These are phyloP conservation scores for Gracilinanus agilis DNA, from an alignment of 2,113 vertebrate species.

Conservation along the genomic window DNA sequence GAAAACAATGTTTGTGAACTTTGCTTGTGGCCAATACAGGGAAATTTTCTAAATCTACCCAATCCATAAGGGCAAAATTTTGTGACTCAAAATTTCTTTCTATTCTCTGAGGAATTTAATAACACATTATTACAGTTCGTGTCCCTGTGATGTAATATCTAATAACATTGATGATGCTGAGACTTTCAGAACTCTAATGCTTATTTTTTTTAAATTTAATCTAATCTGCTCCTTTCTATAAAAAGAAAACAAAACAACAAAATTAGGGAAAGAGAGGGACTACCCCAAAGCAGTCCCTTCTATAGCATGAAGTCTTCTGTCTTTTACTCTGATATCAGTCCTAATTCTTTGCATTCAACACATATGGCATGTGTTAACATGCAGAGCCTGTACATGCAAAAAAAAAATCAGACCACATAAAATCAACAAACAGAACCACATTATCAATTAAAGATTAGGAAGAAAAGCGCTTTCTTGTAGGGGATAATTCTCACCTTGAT, in stretches of 20 bases:
- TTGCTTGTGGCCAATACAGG: background rate
- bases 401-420: constrained; percentile 26
- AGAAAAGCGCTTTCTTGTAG: constrained; percentile 67
- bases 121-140: constrained; percentile 32
- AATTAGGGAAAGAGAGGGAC: background rate
- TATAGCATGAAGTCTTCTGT: background rate
- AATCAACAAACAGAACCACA: constrained; percentile 46
- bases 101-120: background rate
- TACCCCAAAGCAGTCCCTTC: background rate
- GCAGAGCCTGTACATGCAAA: background rate
- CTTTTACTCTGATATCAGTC: background rate
- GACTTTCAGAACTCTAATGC: background rate
- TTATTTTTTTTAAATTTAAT: background rate
- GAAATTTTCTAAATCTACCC: background rate
- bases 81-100: constrained; percentile 16
- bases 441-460: constrained; percentile 76
- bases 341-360: constrained; percentile 25
- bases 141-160: background rate
- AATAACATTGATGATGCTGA: background rate
- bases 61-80: background rate
- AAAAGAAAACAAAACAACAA: background rate
- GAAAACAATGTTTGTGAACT: background rate
- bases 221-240: background rate
- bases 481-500: constrained; percentile 68
- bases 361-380: constrained; percentile 1